Base-by-base conservation (phyloP, 1,140 invertebrate genomes). In the Temnothorax nylanderi region DNA sequence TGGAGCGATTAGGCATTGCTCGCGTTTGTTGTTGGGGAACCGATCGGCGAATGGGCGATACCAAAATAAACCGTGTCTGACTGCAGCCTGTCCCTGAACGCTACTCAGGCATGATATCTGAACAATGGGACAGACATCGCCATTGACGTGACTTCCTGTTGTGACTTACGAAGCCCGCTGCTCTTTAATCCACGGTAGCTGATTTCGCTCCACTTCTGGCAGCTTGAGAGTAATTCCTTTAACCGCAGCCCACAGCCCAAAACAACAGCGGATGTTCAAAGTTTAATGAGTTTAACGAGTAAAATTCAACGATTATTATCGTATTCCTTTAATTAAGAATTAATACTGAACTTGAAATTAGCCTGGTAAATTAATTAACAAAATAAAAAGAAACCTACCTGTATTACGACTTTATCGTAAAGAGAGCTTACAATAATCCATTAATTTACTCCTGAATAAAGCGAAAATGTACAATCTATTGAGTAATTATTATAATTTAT, bases 71-170 rank as follows among this genome's bases (percentile, higher is more conserved):
- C 21, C 78, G 56, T 56, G 88, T 78, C 82, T 67, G 37, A 41
- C 78, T 41, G n/a, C 32, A 62, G 44, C n/a, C 37, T 74, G 82
- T 41, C 72, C 64, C 87, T 86, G 87, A 90, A 89, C 80, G 81
- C 51, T 81, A 80, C 85, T 92, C 87, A 76, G 80, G 54, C 89
- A 78, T 88, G 89, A 81, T 87, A 54, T 71, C 81, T 78, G 87
- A 87, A 91, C 88, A 92, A 91, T 91, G 69, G 85, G 44, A 74
- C 47, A 81, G 47, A 84, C 88, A 81, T 91, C 85, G 85, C 87
- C 81, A 77, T 85, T 78, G 86, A 88, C 72, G 72, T 85, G 87
- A 87, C 90, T 88, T 91, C 82, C 81, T 82, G 88, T 86, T 90
- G 49, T 77, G 74, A 76, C 44, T 84, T 64, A 44, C 47, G 47